A percentile compares a stretch with the other conserved stretches of the same genome.
phyloP scores from a whole-genome alignment of 2,113 vertebrate genomes.

The Coreoperca whiteheadi region DNA sequence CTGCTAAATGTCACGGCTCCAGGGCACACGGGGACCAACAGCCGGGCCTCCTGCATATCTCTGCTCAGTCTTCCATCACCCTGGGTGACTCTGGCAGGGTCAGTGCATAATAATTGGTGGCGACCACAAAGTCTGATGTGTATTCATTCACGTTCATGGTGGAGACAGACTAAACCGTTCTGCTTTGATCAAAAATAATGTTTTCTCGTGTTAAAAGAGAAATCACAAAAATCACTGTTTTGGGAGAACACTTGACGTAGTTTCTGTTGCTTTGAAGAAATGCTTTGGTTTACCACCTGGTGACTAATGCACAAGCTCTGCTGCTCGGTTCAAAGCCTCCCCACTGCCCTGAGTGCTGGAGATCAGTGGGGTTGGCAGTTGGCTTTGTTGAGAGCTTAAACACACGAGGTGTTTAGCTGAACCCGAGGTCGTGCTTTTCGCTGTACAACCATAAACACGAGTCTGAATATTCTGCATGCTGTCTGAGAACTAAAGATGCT shows the following conservation, averaged over 20 bases:
- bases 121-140: conserved; percentile 20
- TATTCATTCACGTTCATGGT: background rate
- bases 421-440: conserved; percentile 14
- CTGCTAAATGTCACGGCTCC: conserved; percentile 58
- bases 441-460: conserved; percentile 26
- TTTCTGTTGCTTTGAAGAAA: conserved; percentile 68
- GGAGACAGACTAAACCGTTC: background rate
- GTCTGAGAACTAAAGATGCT: conserved; percentile 33
- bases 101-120: conserved; percentile 45
- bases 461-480: background rate
- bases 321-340: conserved; percentile 77
- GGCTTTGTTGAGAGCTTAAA: conserved; percentile 65
- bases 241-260: conserved; percentile 29
- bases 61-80: conserved; percentile 55
- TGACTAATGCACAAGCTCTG: too few relatives aligned
- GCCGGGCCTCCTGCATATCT: conserved; percentile 70
- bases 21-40: conserved; percentile 51
- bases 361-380: conserved; percentile 55
- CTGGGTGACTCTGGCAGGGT: conserved; percentile 51
- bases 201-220: conserved; percentile 33
- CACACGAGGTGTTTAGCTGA: conserved; percentile 46
- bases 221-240: conserved; percentile 66
- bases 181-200: conserved; percentile 32
- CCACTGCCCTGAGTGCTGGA: conserved; percentile 29
- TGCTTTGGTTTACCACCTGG: too few relatives aligned